Conservation (phyloP, 53 echinoderm and acorn worm species). For the Mesocentrotus franciscanus region DNA sequence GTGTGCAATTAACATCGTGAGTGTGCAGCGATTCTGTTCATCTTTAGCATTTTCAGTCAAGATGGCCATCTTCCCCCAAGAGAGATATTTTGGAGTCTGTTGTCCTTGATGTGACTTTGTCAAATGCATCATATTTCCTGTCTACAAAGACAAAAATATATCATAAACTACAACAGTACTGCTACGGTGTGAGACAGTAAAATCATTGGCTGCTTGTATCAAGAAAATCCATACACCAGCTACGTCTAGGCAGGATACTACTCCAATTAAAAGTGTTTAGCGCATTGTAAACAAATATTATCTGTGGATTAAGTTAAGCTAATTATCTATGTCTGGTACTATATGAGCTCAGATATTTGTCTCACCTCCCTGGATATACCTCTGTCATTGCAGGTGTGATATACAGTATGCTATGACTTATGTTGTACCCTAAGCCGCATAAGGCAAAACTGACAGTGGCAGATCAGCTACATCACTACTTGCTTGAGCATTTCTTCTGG, state of each 20-base stretch:
- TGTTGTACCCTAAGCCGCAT: background rate
- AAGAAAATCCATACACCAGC: background rate
- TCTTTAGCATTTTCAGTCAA: background rate
- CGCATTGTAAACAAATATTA: background rate
- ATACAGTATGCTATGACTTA: background rate
- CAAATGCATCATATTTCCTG: background rate
- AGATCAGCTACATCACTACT: background rate
- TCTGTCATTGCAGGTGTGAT: background rate
- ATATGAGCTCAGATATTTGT: background rate
- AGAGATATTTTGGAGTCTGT: background rate
- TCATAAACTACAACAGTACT: background rate
- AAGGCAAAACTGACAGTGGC: background rate
- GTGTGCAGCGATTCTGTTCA: background rate
- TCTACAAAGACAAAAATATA: background rate
- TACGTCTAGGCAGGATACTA: slow-evolving; percentile 1
- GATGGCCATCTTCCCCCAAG: background rate
- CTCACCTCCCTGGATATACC: no score
- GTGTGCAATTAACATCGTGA: background rate
- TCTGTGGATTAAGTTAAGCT: background rate
- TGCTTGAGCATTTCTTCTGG: background rate
- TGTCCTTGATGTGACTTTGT: background rate
- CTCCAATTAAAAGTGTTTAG: background rate
- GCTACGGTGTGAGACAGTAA: background rate
- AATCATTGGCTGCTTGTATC: background rate
- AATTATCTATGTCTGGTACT: background rate